A percentile compares a stretch with the other conserved stretches of the same genome.
phyloP scores from a whole-genome alignment of 1,140 invertebrate species.

The Formica exsecta region DNA sequence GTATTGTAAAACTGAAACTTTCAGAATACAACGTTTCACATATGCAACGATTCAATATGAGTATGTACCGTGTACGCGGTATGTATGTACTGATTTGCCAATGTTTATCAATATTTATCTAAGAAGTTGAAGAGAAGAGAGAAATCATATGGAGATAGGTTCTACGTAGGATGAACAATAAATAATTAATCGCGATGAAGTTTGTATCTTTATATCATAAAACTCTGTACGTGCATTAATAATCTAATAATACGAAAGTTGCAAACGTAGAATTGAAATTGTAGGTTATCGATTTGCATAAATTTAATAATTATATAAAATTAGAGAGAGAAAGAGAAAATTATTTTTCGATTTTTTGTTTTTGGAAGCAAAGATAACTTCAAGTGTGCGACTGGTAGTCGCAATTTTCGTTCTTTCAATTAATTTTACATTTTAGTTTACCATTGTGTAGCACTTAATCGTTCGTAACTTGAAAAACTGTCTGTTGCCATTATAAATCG shows the following conservation, averaged over 20 bases:
- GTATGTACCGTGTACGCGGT: not conserved
- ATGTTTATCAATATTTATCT: slow-evolving; percentile 14
- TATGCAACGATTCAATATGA: not conserved
- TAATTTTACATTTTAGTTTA: slow-evolving; percentile 50
- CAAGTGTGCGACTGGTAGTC: not conserved
- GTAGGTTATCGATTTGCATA: not conserved
- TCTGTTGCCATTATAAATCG: slow-evolving; percentile 58
- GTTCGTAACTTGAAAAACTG: slow-evolving; percentile 42
- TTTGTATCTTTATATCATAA: not conserved
- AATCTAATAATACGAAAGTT: not conserved
- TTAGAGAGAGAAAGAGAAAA: not conserved
- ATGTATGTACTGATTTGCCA: not conserved
- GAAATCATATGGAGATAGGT: not conserved
- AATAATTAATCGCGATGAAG: slow-evolving; percentile 9
- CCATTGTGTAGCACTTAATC: slow-evolving; percentile 8
- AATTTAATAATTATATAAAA: not conserved
- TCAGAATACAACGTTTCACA: not conserved
- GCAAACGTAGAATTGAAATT: not conserved
- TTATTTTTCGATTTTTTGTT: not conserved
- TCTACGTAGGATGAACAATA: not conserved
- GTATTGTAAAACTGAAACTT: not conserved
- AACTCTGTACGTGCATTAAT: not conserved
- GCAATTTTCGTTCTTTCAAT: not conserved
- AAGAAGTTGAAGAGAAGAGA: not conserved
- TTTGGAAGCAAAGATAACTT: not conserved